phyloP scores from a whole-genome alignment of 1,140 invertebrate species.

The Drosophila bocki region DNA sequence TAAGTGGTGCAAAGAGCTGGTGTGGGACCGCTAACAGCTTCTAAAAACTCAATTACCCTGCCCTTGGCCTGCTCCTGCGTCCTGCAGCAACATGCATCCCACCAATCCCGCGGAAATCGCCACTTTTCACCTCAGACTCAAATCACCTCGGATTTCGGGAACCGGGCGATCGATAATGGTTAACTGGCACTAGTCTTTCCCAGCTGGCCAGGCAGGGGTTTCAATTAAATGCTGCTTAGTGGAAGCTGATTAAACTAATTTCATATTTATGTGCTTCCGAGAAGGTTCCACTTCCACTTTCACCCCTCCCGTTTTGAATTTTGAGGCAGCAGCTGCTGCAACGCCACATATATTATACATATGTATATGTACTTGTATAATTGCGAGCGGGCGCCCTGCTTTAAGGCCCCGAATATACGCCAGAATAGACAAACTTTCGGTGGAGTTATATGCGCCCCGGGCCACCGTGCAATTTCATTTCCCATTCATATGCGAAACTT shows the following conservation, averaged over 20 bases:
- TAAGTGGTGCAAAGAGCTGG: slow-evolving; percentile 75
- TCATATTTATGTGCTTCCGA: slow-evolving; percentile 17
- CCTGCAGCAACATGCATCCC: slow-evolving; percentile 3
- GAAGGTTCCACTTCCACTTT: neutral
- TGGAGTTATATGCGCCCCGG: slow-evolving; percentile 44
- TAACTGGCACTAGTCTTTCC: neutral
- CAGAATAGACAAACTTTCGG: slow-evolving; percentile 54
- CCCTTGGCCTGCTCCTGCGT: slow-evolving; percentile 34
- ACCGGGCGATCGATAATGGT: neutral
- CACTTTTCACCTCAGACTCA: neutral
- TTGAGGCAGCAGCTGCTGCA: slow-evolving; percentile 15
- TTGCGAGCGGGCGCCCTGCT: slow-evolving; percentile 13
- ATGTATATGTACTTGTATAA: slow-evolving; percentile 9
- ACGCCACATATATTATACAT: neutral
- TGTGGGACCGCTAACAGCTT: slow-evolving; percentile 75
- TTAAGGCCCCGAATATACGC: slow-evolving; percentile 11
- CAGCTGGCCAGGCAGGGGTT: slow-evolving; percentile 7
- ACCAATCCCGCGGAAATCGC: neutral
- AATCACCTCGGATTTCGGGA: neutral
- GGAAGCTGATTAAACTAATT: slow-evolving; percentile 36
- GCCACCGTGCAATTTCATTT: slow-evolving; percentile 67
- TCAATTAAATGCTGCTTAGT: slow-evolving; percentile 23
- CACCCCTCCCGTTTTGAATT: neutral
- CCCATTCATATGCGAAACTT: slow-evolving; percentile 66
- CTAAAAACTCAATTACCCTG: slow-evolving; percentile 80